Conservation (phyloP, 2,888 invertebrate genomes). For the Pseudoips prasinana region DNA sequence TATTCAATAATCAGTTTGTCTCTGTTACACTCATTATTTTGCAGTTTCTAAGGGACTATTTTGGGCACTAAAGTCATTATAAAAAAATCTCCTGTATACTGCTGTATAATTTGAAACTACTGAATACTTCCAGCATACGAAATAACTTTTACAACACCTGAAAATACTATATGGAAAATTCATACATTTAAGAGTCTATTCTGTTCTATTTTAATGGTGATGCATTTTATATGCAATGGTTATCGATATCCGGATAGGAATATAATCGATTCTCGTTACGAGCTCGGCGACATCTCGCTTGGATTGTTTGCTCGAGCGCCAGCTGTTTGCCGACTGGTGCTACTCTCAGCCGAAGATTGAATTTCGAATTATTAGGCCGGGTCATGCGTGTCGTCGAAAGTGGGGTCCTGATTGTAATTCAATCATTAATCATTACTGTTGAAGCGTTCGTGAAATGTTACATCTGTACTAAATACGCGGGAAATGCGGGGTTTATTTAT, state of each 20-base stretch:
- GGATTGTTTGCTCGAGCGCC: conserved; percentile 25
- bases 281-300: conserved; percentile 20
- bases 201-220: not conserved
- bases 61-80: no score
- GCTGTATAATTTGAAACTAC: no score
- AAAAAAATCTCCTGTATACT: no score
- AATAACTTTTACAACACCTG: no score
- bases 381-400: conserved; percentile 30
- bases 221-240: not conserved
- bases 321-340: conserved; percentile 31
- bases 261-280: conserved; percentile 25
- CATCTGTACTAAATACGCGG: conserved; percentile 25
- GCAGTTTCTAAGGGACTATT: no score
- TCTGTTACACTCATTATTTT: no score
- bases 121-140: no score
- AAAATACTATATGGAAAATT: no score
- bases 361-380: conserved; percentile 40
- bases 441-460: conserved; percentile 26
- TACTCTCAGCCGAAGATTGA: conserved; percentile 36
- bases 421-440: conserved; percentile 36
- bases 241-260: conserved; percentile 17
- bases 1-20: no score
- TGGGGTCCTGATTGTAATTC: conserved; percentile 34
- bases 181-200: no score
- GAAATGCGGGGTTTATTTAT: conserved; percentile 17